Percentiles rank a stretch among this genome's conserved stretches.
Conservation (phyloP, 2,797 vertebrate genomes). For the Carcharodon carcharias region DNA sequence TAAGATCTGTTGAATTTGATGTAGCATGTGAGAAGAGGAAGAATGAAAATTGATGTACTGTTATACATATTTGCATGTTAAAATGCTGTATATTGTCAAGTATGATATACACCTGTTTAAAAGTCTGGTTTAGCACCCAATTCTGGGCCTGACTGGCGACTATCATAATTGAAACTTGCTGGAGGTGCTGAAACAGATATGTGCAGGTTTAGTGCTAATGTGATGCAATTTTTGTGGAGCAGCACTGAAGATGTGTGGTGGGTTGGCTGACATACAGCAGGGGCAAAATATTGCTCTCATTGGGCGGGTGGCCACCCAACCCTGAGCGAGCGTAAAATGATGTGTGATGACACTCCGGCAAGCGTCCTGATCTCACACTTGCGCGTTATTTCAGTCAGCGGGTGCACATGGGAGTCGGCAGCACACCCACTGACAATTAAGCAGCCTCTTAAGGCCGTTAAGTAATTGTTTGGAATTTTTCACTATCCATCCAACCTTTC, state of each 20-base stretch:
- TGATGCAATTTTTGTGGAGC: not conserved
- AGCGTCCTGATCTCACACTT: too few species aligned
- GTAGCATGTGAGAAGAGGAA: not conserved
- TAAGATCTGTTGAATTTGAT: not conserved
- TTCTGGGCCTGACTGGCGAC: too few species aligned
- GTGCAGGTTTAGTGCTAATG: not conserved
- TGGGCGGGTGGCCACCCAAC: too few species aligned
- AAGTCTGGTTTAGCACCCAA: not conserved
- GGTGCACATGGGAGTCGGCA: too few species aligned
- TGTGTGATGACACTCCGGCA: too few species aligned
- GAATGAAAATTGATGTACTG: not conserved
- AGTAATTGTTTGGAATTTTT: too few species aligned
- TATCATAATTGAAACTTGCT: not conserved
- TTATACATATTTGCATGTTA: not conserved
- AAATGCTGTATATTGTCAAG: not conserved
- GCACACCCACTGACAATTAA: too few species aligned
- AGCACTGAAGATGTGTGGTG: not conserved
- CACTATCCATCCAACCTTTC: too few species aligned
- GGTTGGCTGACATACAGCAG: not conserved
- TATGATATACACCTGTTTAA: not conserved
- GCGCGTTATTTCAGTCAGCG: too few species aligned
- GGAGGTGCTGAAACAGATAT: not conserved
- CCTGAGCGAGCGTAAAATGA: too few species aligned
- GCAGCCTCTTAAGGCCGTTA: too few species aligned
- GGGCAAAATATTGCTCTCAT: too few species aligned